A percentile compares a stretch with the other conserved stretches of the same genome.
Conservation (phyloP, 2,888 invertebrate genomes). For the Patella caerulea region DNA sequence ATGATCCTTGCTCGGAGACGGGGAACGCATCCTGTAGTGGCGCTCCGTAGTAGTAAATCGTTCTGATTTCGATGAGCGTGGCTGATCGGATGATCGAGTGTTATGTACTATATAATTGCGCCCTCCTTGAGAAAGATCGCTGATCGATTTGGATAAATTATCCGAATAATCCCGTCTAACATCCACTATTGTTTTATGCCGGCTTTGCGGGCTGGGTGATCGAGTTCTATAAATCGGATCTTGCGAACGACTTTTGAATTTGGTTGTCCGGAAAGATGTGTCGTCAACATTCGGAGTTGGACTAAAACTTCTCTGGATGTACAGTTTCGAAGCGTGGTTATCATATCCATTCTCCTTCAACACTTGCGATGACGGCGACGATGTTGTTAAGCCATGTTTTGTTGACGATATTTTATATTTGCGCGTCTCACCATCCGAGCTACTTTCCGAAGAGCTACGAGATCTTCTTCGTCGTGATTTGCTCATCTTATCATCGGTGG, state of each 20-base stretch:
- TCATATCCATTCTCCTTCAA: not conserved
- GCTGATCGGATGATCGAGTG: not conserved
- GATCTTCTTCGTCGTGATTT: conserved; percentile 6
- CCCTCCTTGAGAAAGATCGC: not conserved
- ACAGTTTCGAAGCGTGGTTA: conserved; percentile 6
- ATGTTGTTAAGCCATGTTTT: not conserved
- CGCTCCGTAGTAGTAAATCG: not conserved
- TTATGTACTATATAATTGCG: conserved; percentile 23
- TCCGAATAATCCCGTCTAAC: conserved; percentile 1
- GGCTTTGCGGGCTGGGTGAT: not conserved
- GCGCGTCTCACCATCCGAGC: conserved; percentile 15
- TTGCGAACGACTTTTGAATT: not conserved
- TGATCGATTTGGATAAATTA: not conserved
- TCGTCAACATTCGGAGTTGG: conserved; percentile 2
- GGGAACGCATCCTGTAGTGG: not conserved
- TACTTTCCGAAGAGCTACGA: conserved; percentile 14
- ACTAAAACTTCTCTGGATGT: conserved; percentile 17
- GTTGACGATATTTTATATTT: conserved; percentile 17
- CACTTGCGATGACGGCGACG: too few relatives aligned
- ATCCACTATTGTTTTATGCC: conserved; percentile 13
- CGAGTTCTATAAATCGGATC: conserved; percentile 6
- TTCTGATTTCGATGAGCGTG: not conserved
- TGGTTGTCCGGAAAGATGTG: not conserved
- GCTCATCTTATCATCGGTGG: conserved; percentile 14
- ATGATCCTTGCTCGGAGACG: not conserved